Evolutionary conservation across 35 echinoderm and acorn worm species (phyloP).

Genomic region (Heliocidaris erythrogramma): DNA sequence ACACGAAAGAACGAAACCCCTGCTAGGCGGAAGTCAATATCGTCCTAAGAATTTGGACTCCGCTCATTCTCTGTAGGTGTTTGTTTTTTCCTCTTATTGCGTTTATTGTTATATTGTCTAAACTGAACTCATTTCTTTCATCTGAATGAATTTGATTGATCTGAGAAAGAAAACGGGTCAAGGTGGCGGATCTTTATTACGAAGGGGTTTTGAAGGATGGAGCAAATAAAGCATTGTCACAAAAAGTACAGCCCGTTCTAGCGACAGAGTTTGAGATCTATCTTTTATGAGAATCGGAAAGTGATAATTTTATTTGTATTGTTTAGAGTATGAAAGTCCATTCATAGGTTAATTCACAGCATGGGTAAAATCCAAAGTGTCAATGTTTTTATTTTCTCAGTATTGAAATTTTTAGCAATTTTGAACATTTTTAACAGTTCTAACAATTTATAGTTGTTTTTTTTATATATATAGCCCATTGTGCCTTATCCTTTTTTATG

Average conservation of each 20-base stretch:
- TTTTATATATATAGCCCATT: too few species aligned
- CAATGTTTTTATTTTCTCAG: too few species aligned
- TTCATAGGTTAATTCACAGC: too few species aligned
- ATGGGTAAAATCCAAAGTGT: too few species aligned
- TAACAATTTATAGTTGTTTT: too few species aligned
- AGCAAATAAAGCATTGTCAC: background rate
- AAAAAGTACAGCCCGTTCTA: background rate
- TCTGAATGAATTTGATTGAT: background rate
- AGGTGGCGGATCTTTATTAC: background rate
- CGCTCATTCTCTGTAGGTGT: background rate
- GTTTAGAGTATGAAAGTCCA: too few species aligned
- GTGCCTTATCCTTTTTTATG: too few species aligned
- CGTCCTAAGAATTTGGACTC: background rate
- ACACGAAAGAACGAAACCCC: background rate
- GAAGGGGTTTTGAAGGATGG: background rate
- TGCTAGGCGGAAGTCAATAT: background rate
- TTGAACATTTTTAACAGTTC: too few species aligned
- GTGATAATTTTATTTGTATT: too few species aligned
- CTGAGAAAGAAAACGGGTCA: background rate
- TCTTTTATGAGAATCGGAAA: too few species aligned
- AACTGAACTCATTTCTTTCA: conserved; percentile 4
- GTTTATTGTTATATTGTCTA: background rate
- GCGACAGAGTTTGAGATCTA: background rate
- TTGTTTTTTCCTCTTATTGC: background rate
- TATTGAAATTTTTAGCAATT: too few species aligned